A percentile compares a stretch with the other conserved stretches of the same genome.
phyloP scores from a whole-genome alignment of 2,113 vertebrate species.

The Ranitomeya variabilis region DNA sequence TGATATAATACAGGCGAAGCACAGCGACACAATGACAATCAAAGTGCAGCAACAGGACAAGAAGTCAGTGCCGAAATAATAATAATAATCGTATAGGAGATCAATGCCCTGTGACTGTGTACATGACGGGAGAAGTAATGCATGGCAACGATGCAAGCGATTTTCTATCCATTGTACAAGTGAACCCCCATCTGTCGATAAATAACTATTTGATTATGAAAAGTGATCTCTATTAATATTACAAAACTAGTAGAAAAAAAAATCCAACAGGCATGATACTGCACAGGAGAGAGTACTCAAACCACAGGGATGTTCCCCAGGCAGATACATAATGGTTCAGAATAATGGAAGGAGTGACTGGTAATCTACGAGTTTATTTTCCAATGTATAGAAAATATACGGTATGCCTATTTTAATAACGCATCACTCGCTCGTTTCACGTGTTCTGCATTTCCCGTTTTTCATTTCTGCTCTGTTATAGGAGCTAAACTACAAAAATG shows the following conservation, averaged over 20 bases:
- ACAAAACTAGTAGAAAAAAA: neutral
- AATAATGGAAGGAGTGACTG: no score
- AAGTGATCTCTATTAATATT: neutral
- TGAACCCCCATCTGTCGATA: neutral
- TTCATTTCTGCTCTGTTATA: no score
- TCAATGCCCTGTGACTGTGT: constrained; percentile 4
- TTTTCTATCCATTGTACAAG: neutral
- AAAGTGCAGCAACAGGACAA: constrained; percentile 21
- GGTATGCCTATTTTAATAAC: no score
- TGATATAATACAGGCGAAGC: constrained; percentile 23
- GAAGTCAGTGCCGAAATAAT: constrained; percentile 14
- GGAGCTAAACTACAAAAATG: no score
- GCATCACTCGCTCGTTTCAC: no score
- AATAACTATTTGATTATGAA: neutral
- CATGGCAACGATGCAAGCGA: neutral
- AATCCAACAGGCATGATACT: neutral
- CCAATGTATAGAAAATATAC: no score
- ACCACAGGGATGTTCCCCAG: neutral
- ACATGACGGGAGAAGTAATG: neutral
- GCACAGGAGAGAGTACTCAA: neutral
- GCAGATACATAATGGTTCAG: no score
- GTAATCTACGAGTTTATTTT: no score
- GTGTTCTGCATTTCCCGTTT: no score
- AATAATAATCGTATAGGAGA: constrained; percentile 14
- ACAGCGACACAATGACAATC: constrained; percentile 34